Evolutionary conservation across 2,888 invertebrate genomes (phyloP).

Genomic region (Andrena praecox): DNA sequence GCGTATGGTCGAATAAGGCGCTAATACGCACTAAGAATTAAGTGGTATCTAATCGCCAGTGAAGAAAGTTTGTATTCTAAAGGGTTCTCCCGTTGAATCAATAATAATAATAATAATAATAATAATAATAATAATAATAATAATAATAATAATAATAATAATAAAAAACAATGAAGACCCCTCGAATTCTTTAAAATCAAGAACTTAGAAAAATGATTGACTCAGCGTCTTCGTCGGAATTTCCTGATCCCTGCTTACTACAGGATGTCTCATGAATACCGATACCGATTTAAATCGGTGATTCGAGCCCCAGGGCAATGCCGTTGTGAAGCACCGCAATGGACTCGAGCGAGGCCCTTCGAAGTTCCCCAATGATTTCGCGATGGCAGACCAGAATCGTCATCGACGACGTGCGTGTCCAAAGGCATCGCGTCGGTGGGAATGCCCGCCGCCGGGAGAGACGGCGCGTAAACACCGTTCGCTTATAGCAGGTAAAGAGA

Average conservation of each 20-base stretch:
- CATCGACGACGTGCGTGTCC: neutral
- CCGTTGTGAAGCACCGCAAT: neutral
- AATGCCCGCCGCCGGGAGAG: conserved; percentile 29
- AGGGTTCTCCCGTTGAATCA: too few species aligned
- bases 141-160: too few species aligned
- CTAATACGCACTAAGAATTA: conserved; percentile 64
- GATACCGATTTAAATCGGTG: too few species aligned
- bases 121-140: too few species aligned
- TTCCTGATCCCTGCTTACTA: too few species aligned
- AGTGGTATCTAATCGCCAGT: conserved; percentile 11
- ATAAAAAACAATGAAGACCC: neutral
- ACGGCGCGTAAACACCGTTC: conserved; percentile 77
- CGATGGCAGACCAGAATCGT: neutral
- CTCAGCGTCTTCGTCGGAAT: neutral
- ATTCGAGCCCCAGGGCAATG: neutral
- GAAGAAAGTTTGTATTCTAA: too few species aligned
- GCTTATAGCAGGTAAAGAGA: conserved; percentile 78
- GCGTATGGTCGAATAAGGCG: conserved; percentile 34
- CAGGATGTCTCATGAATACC: too few species aligned
- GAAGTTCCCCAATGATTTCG: neutral
- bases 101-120: too few species aligned
- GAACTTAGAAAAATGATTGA: neutral
- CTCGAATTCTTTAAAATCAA: neutral
- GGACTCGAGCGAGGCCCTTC: neutral
- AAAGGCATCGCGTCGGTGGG: conserved; percentile 10